Evolutionary conservation across 1,140 invertebrate genomes (phyloP).

Genomic region (Gyrodactylus salaris): DNA sequence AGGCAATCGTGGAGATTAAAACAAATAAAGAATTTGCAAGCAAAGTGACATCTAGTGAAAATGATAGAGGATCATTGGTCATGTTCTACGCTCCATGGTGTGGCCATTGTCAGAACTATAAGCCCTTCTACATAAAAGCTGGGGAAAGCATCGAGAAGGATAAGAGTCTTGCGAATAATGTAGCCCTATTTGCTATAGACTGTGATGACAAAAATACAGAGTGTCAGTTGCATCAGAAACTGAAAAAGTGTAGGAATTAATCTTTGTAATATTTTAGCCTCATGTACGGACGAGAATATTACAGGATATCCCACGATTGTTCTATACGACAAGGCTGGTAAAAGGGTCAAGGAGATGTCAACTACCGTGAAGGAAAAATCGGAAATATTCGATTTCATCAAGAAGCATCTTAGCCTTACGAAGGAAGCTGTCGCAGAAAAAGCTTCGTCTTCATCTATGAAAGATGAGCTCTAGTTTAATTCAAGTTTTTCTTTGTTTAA

Average conservation of each 20-base stretch:
- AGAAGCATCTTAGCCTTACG: neutral
- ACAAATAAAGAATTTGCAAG: neutral
- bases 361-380: neutral
- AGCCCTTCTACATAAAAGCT: neutral
- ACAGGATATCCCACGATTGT: neutral
- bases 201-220: neutral
- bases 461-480: too few species aligned
- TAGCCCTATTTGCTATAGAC: neutral
- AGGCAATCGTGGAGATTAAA: neutral
- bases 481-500: too few species aligned
- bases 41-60: neutral
- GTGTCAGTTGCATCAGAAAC: too few species aligned
- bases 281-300: neutral
- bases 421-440: neutral
- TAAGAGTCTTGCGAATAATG: neutral
- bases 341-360: neutral
- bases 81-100: constrained; percentile 5
- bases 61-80: neutral
- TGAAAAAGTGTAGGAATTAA: too few species aligned
- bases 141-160: neutral
- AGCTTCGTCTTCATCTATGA: neutral
- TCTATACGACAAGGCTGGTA: neutral
- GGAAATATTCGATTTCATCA: neutral
- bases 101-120: neutral
- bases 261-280: too few species aligned